These are phyloP conservation scores for Euleptes europaea DNA, from an alignment of 2,113 vertebrate genomes.

Conservation along the genomic window DNA sequence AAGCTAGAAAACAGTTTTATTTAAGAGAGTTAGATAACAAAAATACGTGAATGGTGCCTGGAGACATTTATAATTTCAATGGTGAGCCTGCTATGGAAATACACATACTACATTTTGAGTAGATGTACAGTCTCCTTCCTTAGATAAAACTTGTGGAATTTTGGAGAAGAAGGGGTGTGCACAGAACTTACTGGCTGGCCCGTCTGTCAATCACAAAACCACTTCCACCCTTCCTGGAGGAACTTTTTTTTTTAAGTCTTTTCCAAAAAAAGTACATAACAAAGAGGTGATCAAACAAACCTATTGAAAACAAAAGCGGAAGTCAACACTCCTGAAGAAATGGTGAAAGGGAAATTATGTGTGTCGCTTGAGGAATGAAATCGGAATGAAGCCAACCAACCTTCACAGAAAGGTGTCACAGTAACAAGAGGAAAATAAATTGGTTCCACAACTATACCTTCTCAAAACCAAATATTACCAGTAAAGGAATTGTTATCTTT, in stretches of 20 bases:
- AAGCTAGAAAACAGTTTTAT: too few relatives aligned
- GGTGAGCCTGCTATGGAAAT: not conserved
- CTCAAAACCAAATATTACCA: not conserved
- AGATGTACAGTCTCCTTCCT: not conserved
- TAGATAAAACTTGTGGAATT: not conserved
- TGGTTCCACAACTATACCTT: not conserved
- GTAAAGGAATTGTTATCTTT: not conserved
- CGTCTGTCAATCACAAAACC: not conserved
- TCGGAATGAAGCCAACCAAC: not conserved
- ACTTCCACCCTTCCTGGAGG: not conserved
- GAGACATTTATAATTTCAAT: not conserved
- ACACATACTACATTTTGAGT: not conserved
- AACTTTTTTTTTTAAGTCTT: not conserved
- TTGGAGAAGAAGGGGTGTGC: not conserved
- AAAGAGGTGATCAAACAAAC: not conserved
- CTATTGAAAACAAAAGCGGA: not conserved
- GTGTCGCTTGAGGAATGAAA: not conserved
- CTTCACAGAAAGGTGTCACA: not conserved
- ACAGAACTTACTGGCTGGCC: not conserved
- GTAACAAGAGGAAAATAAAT: not conserved
- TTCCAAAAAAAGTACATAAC: not conserved
- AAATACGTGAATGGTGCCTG: too few relatives aligned
- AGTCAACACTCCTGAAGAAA: not conserved
- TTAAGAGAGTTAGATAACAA: too few relatives aligned
- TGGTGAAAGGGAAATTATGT: not conserved